Base-by-base conservation (phyloP, 2,888 invertebrate genomes). In the Heliothis peltigera region DNA sequence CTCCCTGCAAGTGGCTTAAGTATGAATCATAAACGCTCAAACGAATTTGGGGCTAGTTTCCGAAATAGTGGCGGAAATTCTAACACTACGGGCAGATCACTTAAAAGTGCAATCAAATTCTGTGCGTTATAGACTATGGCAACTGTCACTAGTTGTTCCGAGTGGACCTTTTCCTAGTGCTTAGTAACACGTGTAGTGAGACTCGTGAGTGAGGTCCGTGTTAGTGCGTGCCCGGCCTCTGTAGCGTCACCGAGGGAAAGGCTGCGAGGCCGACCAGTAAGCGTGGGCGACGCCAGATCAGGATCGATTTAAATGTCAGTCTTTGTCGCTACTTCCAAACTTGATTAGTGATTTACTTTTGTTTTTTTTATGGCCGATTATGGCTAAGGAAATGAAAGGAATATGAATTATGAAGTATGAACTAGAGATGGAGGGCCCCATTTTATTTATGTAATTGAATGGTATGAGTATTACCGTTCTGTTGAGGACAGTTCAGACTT, bases 171-270 rank as follows among this genome's bases (percentile, higher is more conserved):
- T 48, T 51, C 25, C 12, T 15, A 8, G 15, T 21, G 12, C 1
- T 19, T 35, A 56, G 42, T 54, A 25, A 54, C 25, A 19, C 15
- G 21, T 53, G 39, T 25, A 12, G 18, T 53, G 39, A 42, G 22
- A 12, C 17, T 54, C 21, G 46, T 61, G 44, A 25, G 44, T 60
- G 44, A 73, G 66, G 64, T 72, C 74, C 66, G 73, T 63, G 59
- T 75, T 49, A 43, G 73, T 67, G 66, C 74, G 75, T 75, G 77
- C 48, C 66, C 35, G 72, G 72, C 75, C 75, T 78, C 66, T 65
- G 44, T 18, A 64, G 65, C 81, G 86, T 85, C 84, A 83, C 64
- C 57, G 76, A 86, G 87, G 86, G 87, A 89, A 88, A 88, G 87
- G 89, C 84, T 63, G 56, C 86, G 83, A 87, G 89, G 88, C 82